phyloP scores from a whole-genome alignment of 2,888 invertebrate species.

The Scaptomyza flava region DNA sequence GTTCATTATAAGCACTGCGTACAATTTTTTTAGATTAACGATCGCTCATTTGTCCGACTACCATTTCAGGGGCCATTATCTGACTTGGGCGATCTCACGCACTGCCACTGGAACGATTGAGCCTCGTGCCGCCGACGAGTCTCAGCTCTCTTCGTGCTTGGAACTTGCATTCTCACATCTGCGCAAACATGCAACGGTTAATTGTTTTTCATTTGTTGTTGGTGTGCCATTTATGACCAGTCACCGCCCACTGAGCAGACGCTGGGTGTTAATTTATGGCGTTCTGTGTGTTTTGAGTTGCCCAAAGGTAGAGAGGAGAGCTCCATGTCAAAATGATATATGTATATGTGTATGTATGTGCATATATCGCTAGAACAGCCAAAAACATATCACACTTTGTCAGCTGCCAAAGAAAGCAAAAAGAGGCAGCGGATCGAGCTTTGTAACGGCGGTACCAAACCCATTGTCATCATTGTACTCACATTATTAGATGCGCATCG shows the following conservation, averaged over 20 bases:
- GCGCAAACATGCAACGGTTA: conserved; percentile 54
- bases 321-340: conserved; percentile 60
- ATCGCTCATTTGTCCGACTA: conserved; percentile 68
- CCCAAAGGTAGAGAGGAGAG: conserved; percentile 39
- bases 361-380: conserved; percentile 43
- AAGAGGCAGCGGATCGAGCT: conserved; percentile 29
- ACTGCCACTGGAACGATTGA: conserved; percentile 37
- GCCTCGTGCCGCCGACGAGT: conserved; percentile 6
- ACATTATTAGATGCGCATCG: conserved; percentile 78
- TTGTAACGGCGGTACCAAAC: conserved; percentile 32
- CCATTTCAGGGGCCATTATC: conserved; percentile 57
- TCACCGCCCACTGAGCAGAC: conserved; percentile 61
- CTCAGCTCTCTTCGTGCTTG: neutral
- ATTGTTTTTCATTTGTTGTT: conserved; percentile 67
- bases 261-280: conserved; percentile 69
- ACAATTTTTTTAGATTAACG: conserved; percentile 51
- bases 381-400: conserved; percentile 55
- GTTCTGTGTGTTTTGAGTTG: conserved; percentile 6
- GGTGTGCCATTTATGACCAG: conserved; percentile 55
- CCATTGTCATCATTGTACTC: conserved; percentile 72
- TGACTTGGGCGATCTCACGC: conserved; percentile 54
- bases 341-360: neutral
- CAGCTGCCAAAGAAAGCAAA: conserved; percentile 45
- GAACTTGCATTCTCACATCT: conserved; percentile 23
- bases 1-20: conserved; percentile 17